Evolutionary conservation across 2,888 invertebrate species (phyloP), one percentile per base, ranked within the genome.

Genomic region (Xestia rhomboidea): DNA sequence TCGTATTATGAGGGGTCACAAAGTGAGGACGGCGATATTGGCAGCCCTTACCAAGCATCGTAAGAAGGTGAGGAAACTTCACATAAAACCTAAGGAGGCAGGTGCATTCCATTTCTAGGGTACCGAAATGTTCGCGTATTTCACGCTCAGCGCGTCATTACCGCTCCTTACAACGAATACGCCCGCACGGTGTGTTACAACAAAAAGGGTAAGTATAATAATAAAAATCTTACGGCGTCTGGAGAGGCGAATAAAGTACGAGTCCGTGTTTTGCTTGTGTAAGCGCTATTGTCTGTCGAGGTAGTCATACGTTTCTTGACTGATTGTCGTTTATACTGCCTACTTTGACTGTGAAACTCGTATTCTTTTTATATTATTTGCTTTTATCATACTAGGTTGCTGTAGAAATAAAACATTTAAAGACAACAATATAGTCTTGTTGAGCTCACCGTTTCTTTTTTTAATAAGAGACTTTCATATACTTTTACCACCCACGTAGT

Each of bases 21-120:
- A 95, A 95, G 96, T 95, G 95, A 94, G 95, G 95, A 94, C 93
- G 94, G 93, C 94, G 93, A 95, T 96, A 96, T 96, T 95, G 96
- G 95, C 94, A 93, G 94, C 94, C 95, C 95, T 95, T 93, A 93
- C 94, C 92, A 91, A 91, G 93, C 92, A 90, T 92, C 93, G 93
- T 94, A 92, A 94, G 95, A 94, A 96, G 96, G 96, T 96, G 96
- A 95, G 95, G 94, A 94, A 95, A 96, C 93, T 95, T 95, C 95
- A 93, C 96, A 96, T 96, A 96, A 96, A 96, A 96, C 95, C 93
- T 95, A 95, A 95, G 95, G 96, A 96, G 95, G 95, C 96, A 96
- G 96, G 96, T 96, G 96, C 96, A 96, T 96, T 95, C 95, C 96
- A 96, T 96, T 96, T 95, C 92, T 92, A 93, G 93, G 95, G 95